A percentile compares a stretch with the other conserved stretches of the same genome.
Evolutionary conservation across 2,113 vertebrate species (phyloP).

Genomic region (Xiphophorus hellerii): DNA sequence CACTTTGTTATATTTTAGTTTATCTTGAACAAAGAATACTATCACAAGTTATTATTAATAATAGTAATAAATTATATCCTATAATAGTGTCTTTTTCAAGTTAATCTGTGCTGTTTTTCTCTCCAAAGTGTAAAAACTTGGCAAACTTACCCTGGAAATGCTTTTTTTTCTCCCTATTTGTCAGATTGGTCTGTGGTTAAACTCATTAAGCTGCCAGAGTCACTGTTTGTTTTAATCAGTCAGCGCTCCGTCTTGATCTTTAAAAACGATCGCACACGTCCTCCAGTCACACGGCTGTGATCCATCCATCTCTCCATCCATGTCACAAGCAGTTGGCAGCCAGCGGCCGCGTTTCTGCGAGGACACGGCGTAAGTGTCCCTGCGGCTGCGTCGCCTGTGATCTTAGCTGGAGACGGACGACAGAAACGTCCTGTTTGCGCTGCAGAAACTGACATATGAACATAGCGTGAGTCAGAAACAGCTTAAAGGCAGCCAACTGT

Average conservation of each 20-base stretch:
- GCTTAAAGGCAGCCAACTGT: constrained; percentile 48
- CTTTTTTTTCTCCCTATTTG: no score
- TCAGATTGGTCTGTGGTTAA: not conserved
- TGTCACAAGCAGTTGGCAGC: constrained; percentile 26
- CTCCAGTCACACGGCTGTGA: constrained; percentile 13
- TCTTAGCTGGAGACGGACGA: constrained; percentile 34
- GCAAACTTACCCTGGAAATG: no score
- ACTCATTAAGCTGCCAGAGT: not conserved
- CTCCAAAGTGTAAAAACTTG: no score
- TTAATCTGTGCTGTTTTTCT: no score
- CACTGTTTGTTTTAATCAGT: constrained; percentile 13
- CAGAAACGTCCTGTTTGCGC: constrained; percentile 54
- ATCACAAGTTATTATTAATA: no score
- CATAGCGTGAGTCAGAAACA: constrained; percentile 55
- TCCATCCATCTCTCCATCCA: constrained; percentile 10
- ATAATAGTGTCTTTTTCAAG: no score
- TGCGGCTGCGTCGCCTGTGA: constrained; percentile 38
- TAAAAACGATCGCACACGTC: constrained; percentile 30
- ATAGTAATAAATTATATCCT: no score
- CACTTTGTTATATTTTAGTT: no score
- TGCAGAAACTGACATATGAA: constrained; percentile 59
- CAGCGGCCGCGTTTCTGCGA: not conserved
- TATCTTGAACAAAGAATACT: no score
- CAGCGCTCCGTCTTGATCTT: constrained; percentile 25
- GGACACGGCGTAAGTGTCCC: constrained; percentile 15